These are phyloP conservation scores for Oreohelix idahoensis DNA, from an alignment of 1,140 invertebrate species.

Conservation along the genomic window DNA sequence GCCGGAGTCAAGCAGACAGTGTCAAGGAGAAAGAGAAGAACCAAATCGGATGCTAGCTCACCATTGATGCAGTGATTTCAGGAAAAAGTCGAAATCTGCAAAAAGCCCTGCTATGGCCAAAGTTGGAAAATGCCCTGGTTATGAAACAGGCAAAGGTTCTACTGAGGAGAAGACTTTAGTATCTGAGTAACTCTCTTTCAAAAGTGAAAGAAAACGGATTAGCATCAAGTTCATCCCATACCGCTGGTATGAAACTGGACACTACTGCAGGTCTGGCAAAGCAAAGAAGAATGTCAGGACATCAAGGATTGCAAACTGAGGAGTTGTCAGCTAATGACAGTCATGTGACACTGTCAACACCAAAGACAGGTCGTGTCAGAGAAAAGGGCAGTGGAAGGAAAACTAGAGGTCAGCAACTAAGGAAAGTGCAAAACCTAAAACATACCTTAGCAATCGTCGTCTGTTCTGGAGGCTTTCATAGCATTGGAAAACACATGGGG, in stretches of 20 bases:
- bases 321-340: background rate
- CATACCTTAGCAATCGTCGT: slow-evolving; percentile 59
- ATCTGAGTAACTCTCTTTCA: background rate
- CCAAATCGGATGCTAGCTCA: background rate
- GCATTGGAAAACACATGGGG: too few relatives aligned
- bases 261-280: background rate
- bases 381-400: background rate
- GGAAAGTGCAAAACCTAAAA: background rate
- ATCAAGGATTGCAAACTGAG: background rate
- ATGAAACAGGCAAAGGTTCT: background rate
- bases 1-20: background rate
- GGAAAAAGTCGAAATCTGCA: background rate
- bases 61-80: background rate
- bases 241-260: background rate
- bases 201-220: background rate
- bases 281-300: background rate
- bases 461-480: too few relatives aligned
- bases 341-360: background rate
- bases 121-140: too few relatives aligned
- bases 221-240: background rate
- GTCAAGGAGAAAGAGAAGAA: background rate
- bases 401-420: background rate
- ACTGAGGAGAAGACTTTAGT: background rate
- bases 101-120: background rate
- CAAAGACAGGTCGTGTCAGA: background rate